A percentile compares a stretch with the other conserved stretches of the same genome.
Conservation (phyloP, 2,888 invertebrate genomes). For the Nephrotoma flavescens region DNA sequence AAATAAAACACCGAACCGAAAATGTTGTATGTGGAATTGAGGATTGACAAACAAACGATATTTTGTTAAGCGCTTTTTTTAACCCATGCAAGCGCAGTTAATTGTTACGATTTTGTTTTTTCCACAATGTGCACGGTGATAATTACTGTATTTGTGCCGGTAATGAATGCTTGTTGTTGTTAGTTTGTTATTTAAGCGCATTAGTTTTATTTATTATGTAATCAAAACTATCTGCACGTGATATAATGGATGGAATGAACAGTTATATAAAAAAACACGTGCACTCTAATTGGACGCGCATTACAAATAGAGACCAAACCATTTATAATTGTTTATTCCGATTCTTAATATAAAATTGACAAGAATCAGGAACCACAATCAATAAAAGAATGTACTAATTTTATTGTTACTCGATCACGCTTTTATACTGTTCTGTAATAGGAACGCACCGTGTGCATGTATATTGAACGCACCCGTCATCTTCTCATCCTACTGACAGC, state of each 20-base stretch:
- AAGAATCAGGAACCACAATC: too few species aligned
- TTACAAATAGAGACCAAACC: too few species aligned
- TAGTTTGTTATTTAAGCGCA: background rate
- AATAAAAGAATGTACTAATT: too few species aligned
- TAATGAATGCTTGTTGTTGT: background rate
- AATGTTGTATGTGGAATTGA: background rate
- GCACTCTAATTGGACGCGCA: background rate
- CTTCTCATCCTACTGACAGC: too few species aligned
- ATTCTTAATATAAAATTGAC: too few species aligned
- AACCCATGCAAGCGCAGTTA: background rate
- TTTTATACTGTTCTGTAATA: too few species aligned
- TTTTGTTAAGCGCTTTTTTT: background rate
- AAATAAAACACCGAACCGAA: background rate
- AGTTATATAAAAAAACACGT: background rate
- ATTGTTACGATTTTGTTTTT: background rate
- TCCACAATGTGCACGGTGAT: background rate
- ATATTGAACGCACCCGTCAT: too few species aligned
- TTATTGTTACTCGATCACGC: too few species aligned
- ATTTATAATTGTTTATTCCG: too few species aligned
- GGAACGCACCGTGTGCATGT: too few species aligned
- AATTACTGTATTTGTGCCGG: background rate
- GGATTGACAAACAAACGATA: background rate
- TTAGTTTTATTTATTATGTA: background rate
- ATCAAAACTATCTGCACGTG: background rate
- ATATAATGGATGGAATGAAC: background rate